Conservation (phyloP, 30 jellyfish, hydroid and myxozoan species). For the Aurelia aurita region DNA sequence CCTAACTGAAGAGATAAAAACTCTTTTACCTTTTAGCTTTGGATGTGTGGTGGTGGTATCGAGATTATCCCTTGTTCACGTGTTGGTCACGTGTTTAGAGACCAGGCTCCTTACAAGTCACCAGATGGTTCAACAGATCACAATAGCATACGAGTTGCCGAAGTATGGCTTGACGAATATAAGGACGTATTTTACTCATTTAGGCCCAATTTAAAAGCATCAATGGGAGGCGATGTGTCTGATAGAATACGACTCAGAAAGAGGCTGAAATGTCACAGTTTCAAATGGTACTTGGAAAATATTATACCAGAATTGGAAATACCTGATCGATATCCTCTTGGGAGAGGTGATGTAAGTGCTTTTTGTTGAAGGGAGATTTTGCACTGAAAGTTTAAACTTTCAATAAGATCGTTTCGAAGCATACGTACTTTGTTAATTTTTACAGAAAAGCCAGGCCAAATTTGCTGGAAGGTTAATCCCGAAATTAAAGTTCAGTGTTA, state of each 20-base stretch:
- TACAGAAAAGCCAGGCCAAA: no score
- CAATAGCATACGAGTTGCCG: slow-evolving; percentile 99
- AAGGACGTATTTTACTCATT: slow-evolving; percentile 94
- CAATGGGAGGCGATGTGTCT: slow-evolving; percentile 95
- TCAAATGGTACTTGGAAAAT: slow-evolving; percentile 96
- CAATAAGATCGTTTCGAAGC: no score
- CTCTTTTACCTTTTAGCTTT: slow-evolving; percentile 60
- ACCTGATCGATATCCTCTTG: slow-evolving; percentile 92
- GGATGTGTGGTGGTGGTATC: slow-evolving; percentile 99
- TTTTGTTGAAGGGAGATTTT: no score
- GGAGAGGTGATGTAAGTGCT: slow-evolving; percentile 95
- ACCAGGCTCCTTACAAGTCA: slow-evolving; percentile 95
- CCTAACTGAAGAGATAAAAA: no score
- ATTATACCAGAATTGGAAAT: slow-evolving; percentile 94
- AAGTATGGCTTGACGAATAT: slow-evolving; percentile 99
- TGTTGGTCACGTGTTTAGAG: slow-evolving; percentile 99
- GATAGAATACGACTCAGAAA: slow-evolving; percentile 82
- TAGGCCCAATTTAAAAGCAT: slow-evolving; percentile 90
- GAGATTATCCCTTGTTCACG: slow-evolving; percentile 98
- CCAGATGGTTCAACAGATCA: slow-evolving; percentile 97
- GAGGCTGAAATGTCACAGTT: slow-evolving; percentile 83
- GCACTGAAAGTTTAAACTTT: no score
- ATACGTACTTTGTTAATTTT: no score
- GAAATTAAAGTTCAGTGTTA: no score
- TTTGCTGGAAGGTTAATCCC: no score